These are phyloP conservation scores for Eugnorisma glareosa DNA, from an alignment of 2,888 invertebrate species.

Conservation along the genomic window DNA sequence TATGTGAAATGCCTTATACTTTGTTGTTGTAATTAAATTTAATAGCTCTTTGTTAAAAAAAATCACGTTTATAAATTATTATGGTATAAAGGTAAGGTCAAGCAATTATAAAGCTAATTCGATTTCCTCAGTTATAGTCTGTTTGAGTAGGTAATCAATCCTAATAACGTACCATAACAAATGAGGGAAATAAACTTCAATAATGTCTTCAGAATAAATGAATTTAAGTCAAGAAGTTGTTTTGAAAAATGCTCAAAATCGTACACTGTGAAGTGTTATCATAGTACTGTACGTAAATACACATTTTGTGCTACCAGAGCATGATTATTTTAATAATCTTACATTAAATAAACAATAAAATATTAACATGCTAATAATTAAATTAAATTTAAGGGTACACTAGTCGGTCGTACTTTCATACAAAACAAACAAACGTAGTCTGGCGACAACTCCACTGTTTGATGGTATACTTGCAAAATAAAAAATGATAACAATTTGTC, in stretches of 20 bases:
- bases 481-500: too few relatives aligned
- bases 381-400: too few relatives aligned
- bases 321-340: background rate
- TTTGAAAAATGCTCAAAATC: background rate
- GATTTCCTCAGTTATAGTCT: background rate
- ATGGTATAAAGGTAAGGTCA: background rate
- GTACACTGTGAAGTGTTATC: background rate
- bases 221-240: background rate
- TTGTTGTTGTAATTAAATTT: background rate
- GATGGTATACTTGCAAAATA: too few relatives aligned
- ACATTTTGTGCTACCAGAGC: background rate
- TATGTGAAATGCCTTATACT: conserved; percentile 3
- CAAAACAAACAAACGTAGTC: too few relatives aligned
- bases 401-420: too few relatives aligned
- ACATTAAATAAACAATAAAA: background rate
- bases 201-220: background rate
- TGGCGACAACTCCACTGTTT: too few relatives aligned
- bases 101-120: background rate
- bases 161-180: background rate
- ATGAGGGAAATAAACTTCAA: background rate
- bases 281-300: background rate
- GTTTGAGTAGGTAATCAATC: background rate
- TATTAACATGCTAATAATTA: background rate
- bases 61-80: background rate
- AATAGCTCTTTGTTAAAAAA: background rate